Percentiles rank a stretch among this genome's conserved stretches.
These are phyloP conservation scores for Sorex araneus DNA, from an alignment of 2,113 vertebrate genomes.

Conservation along the genomic window DNA sequence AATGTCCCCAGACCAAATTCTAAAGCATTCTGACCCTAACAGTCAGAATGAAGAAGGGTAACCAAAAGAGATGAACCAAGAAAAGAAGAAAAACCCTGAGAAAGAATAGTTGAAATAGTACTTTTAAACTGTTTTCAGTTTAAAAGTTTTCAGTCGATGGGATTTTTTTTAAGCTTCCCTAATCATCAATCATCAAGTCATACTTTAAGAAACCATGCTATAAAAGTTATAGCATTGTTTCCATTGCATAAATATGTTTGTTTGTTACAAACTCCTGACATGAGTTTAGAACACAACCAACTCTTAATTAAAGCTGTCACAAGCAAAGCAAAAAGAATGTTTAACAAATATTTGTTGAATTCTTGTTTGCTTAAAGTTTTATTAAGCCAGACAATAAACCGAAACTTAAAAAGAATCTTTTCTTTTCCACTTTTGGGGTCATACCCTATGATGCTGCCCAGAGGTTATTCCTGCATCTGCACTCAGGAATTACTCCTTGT, in stretches of 20 bases:
- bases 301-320: neutral
- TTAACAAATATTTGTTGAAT: slow-evolving; percentile 44
- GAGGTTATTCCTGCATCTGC: too few species aligned
- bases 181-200: slow-evolving; percentile 46
- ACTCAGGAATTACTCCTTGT: too few species aligned
- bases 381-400: too few species aligned
- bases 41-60: neutral
- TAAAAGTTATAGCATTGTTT: slow-evolving; percentile 45
- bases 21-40: neutral
- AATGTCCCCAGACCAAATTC: neutral
- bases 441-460: too few species aligned
- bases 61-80: neutral
- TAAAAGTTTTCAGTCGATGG: too few species aligned
- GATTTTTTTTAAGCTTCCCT: neutral
- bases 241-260: slow-evolving; percentile 45
- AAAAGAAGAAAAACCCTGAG: neutral
- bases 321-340: slow-evolving; percentile 50
- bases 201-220: neutral
- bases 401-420: neutral
- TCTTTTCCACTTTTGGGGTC: too few species aligned
- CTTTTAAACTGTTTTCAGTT: too few species aligned
- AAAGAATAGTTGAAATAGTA: neutral
- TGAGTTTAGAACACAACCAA: slow-evolving; percentile 4
- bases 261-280: slow-evolving; percentile 38
- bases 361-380: neutral